Evolutionary conservation across 2,113 vertebrate genomes (phyloP).

Genomic region (Onychostruthus taczanowskii): DNA sequence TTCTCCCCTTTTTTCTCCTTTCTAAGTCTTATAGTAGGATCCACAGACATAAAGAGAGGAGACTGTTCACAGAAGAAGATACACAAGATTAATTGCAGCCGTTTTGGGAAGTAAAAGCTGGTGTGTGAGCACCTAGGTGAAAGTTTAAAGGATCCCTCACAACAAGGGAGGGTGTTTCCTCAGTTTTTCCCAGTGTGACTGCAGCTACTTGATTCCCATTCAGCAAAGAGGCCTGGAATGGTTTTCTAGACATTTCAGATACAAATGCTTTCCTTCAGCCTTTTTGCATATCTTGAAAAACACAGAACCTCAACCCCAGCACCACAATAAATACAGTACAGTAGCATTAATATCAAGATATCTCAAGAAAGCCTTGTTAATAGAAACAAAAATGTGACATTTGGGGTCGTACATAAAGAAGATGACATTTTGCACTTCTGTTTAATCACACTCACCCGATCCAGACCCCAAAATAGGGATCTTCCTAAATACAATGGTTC

Average conservation of each 20-base stretch:
- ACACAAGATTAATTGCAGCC: neutral
- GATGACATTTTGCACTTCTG: rapidly evolving
- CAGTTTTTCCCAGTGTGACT: neutral
- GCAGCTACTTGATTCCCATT: neutral
- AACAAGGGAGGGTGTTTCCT: neutral
- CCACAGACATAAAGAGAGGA: neutral
- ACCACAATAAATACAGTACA: neutral
- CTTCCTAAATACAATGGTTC: rapidly evolving
- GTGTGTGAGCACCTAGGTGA: neutral
- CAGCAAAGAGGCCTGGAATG: neutral
- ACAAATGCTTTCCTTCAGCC: neutral
- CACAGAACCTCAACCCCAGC: neutral
- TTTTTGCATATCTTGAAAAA: neutral
- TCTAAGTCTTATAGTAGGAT: neutral
- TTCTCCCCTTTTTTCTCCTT: neutral
- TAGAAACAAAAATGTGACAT: neutral
- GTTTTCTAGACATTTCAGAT: neutral
- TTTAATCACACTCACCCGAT: neutral
- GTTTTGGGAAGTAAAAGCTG: neutral
- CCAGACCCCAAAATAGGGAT: neutral
- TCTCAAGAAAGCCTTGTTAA: neutral
- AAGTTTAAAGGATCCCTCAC: neutral
- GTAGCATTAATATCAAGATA: neutral
- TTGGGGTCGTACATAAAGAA: neutral
- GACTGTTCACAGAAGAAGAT: neutral